These are phyloP conservation scores for Drosophila ezoana DNA, from an alignment of 2,888 invertebrate species.

Conservation along the genomic window DNA sequence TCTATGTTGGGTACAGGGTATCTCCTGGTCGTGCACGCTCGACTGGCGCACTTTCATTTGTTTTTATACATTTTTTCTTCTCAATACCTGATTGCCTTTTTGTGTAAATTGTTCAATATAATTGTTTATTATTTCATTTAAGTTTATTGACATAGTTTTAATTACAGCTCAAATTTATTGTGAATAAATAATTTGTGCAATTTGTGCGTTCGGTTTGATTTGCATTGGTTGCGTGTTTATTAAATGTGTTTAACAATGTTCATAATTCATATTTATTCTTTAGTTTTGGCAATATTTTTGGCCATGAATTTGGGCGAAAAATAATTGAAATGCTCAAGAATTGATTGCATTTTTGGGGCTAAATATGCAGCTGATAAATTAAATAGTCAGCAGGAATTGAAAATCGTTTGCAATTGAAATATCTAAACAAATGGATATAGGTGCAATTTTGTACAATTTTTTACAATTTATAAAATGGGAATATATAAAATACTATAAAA, in stretches of 20 bases:
- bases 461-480: too few relatives aligned
- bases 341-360: not conserved
- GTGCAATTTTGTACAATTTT: not conserved
- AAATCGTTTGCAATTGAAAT: not conserved
- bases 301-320: conserved; percentile 1
- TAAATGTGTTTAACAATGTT: not conserved
- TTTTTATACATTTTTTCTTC: conserved; percentile 21
- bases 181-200: conserved; percentile 47
- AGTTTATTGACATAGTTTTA: conserved; percentile 39
- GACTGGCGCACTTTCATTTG: not conserved
- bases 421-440: not conserved
- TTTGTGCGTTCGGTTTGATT: conserved; percentile 15
- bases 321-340: conserved; percentile 3
- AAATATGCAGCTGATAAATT: conserved; percentile 3
- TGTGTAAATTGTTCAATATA: conserved; percentile 10
- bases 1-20: too few relatives aligned
- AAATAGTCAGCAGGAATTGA: too few relatives aligned
- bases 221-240: not conserved
- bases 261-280: not conserved
- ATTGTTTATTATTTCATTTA: conserved; percentile 41
- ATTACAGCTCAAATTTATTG: conserved; percentile 53
- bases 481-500: too few relatives aligned
- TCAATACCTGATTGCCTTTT: conserved; percentile 14
- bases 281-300: conserved; percentile 23
- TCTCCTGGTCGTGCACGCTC: too few relatives aligned